Percentiles rank a stretch among this genome's conserved stretches.
These are phyloP conservation scores for Nothocercus nigrocapillus DNA, from an alignment of 2,113 vertebrate species.

Conservation along the genomic window DNA sequence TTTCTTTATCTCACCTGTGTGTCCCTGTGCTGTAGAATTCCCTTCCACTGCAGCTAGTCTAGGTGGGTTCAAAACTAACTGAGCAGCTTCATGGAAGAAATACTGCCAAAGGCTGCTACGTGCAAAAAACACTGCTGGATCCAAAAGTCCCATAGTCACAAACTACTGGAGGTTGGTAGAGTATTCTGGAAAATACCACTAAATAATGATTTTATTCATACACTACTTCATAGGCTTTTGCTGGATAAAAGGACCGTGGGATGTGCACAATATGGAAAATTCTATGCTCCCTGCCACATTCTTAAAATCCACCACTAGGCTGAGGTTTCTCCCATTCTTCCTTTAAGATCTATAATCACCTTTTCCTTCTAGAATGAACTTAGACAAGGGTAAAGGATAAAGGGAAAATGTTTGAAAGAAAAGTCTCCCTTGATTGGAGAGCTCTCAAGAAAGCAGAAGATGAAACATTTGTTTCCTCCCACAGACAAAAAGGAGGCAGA, in stretches of 20 bases:
- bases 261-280: background rate
- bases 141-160: accelerated
- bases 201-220: background rate
- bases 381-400: background rate
- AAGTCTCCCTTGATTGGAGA: background rate
- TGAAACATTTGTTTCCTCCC: background rate
- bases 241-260: background rate
- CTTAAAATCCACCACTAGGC: background rate
- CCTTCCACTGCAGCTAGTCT: background rate
- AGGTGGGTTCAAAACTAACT: background rate
- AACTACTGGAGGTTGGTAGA: background rate
- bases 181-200: background rate
- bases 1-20: background rate
- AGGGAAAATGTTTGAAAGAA: background rate
- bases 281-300: background rate
- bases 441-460: background rate
- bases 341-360: background rate
- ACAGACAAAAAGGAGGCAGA: background rate
- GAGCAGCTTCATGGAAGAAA: background rate
- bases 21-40: background rate
- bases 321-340: background rate
- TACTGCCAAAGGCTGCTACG: background rate
- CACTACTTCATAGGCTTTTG: background rate
- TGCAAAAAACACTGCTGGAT: background rate
- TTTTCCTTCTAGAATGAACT: background rate